Evolutionary conservation across 37 sponge, comb jelly and placozoan genomes (phyloP).

Genomic region (Oopsacas minuta): DNA sequence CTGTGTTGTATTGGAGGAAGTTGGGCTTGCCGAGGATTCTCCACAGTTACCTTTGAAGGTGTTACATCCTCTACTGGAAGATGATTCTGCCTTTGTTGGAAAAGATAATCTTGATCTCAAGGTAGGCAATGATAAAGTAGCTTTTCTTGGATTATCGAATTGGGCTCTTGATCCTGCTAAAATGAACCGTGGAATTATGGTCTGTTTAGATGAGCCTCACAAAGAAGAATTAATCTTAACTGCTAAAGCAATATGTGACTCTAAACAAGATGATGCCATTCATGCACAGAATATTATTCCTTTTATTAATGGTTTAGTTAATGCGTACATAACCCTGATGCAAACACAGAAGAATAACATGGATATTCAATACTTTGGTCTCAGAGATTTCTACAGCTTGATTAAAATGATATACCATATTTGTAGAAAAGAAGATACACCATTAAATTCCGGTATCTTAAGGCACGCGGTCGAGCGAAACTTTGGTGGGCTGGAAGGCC

Average conservation of each 20-base stretch:
- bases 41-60: slow-evolving; percentile 34
- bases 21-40: slow-evolving; percentile 43
- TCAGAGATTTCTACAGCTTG: slow-evolving; percentile 40
- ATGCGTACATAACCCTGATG: not conserved
- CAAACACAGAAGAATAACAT: not conserved
- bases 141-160: slow-evolving; percentile 35
- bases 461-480: slow-evolving; percentile 18
- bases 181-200: slow-evolving; percentile 38
- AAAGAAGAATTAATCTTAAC: slow-evolving; percentile 21
- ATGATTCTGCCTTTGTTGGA: not conserved
- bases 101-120: not conserved
- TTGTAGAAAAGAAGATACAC: not conserved
- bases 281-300: not conserved
- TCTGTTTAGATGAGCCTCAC: slow-evolving; percentile 27
- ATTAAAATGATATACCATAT: slow-evolving; percentile 15
- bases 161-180: slow-evolving; percentile 49
- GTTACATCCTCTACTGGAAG: slow-evolving; percentile 36
- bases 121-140: not conserved
- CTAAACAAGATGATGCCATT: not conserved
- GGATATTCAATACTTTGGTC: slow-evolving; percentile 23
- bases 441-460: not conserved
- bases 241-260: slow-evolving; percentile 25
- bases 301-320: slow-evolving; percentile 12
- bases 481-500: slow-evolving; percentile 20
- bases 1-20: slow-evolving; percentile 36